A percentile compares a stretch with the other conserved stretches of the same genome.
These are phyloP conservation scores for Antitype chi DNA, from an alignment of 2,888 invertebrate species.

Conservation along the genomic window DNA sequence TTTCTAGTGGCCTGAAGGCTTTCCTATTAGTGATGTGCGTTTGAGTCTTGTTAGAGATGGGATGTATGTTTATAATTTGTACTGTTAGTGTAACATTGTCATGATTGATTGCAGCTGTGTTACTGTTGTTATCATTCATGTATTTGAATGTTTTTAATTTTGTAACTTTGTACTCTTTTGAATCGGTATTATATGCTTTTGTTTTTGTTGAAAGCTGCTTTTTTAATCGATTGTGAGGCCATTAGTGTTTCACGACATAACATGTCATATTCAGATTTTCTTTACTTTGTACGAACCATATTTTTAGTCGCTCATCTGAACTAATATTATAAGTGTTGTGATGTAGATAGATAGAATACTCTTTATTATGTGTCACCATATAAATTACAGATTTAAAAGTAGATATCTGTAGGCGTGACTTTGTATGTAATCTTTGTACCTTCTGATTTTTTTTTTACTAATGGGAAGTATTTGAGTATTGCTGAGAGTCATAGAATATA, in stretches of 20 bases:
- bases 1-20: constrained; percentile 38
- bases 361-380: too few species aligned
- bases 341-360: too few species aligned
- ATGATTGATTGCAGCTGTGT: neutral
- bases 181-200: neutral
- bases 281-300: neutral
- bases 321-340: too few species aligned
- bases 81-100: neutral
- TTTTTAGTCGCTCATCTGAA: neutral
- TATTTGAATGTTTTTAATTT: neutral
- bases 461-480: too few species aligned
- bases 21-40: constrained; percentile 30
- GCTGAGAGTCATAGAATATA: too few species aligned
- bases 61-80: neutral
- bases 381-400: too few species aligned
- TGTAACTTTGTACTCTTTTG: accelerated
- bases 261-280: too few species aligned
- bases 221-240: too few species aligned
- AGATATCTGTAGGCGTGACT: too few species aligned
- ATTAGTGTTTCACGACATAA: too few species aligned
- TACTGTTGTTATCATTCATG: neutral
- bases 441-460: too few species aligned
- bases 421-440: too few species aligned
- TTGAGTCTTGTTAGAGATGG: constrained; percentile 7
- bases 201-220: accelerated